Evolutionary conservation across 2,113 vertebrate genomes (phyloP), one percentile per base, ranked within the genome.

Genomic region (Choloepus hoffmanni): DNA sequence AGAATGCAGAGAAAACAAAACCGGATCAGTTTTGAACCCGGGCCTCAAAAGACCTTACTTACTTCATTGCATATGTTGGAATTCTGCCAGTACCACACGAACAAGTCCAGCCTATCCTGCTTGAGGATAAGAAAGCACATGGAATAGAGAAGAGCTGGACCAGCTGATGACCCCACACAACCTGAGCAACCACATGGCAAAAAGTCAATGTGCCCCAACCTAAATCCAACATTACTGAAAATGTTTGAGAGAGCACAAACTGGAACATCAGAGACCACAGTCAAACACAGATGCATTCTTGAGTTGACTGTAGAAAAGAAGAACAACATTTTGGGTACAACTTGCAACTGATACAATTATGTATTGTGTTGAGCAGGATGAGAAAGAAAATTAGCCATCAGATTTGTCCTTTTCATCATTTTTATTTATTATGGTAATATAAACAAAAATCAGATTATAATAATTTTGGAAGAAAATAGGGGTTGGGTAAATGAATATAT

Each of bases 1-100:
- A 68, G 23, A 90, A 81, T 24, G 1, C 15, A 36, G 6, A 3
- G 14, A 77, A 70, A 24, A 33, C 3, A 28, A 5, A 5, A 45
- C 5, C 2, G 13, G 24, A 21, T 1, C 11, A n/a, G 1, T 85
- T 40, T 53, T 76, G 21, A 45, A 12, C 21, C 23, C 7, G 50
- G 55, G 15, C 0, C 3, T 24, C 23, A 40, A 70, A 19, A 89
- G 9, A 3, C 1, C 3, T 23, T 16, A 0, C 16, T 63, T 16
- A 3, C 14, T 68, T 83, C 9, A 55, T 43, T 60, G 13, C 28
- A 53, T 43, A 8, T 43, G 8, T 33, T 68, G 33, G 24, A 68
- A n/a, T 68, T 68, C 28, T 67, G 8, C 13, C 28, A 45, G 24
- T 36, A 72, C 33, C 72, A 7, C 13, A 0, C 58, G 16, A 89